phyloP scores from a whole-genome alignment of 2,113 vertebrate genomes.

The Hirundichthys speculiger region DNA sequence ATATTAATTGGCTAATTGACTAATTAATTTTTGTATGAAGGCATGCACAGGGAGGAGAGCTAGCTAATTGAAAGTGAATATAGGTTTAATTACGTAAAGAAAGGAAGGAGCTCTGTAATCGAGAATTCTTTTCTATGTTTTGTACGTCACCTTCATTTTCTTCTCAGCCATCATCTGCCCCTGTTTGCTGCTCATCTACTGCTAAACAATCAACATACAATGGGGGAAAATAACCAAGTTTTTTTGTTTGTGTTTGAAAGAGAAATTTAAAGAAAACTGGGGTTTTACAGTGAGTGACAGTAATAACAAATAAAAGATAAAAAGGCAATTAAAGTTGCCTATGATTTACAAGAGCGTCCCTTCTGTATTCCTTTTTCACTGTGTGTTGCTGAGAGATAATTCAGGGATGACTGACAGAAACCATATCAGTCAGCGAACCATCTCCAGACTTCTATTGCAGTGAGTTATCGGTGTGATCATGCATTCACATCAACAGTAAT shows the following conservation, averaged over 20 bases:
- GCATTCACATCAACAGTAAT: slow-evolving; percentile 82
- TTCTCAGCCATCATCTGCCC: slow-evolving; percentile 4
- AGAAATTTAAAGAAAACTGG: slow-evolving; percentile 62
- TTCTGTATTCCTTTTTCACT: slow-evolving; percentile 4
- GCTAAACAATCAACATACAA: slow-evolving; percentile 9
- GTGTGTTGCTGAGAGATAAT: slow-evolving; percentile 21
- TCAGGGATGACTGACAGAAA: slow-evolving; percentile 13
- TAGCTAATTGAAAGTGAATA: slow-evolving; percentile 86
- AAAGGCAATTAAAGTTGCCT: slow-evolving; percentile 21
- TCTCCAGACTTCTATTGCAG: slow-evolving; percentile 28
- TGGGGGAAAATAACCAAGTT: neutral
- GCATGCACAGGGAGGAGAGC: slow-evolving; percentile 74
- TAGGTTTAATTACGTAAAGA: slow-evolving; percentile 85
- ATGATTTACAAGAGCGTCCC: slow-evolving; percentile 25
- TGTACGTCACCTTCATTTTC: too few species aligned
- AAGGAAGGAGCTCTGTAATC: slow-evolving; percentile 38
- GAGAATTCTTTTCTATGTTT: slow-evolving; percentile 9
- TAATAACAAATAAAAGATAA: slow-evolving; percentile 19
- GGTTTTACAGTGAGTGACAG: slow-evolving; percentile 27
- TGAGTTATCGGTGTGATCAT: slow-evolving; percentile 78
- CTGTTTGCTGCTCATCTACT: slow-evolving; percentile 21
- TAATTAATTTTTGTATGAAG: slow-evolving; percentile 87
- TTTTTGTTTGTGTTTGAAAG: slow-evolving; percentile 47
- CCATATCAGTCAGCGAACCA: slow-evolving; percentile 28
- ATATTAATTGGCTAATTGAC: slow-evolving; percentile 89